Evolutionary conservation across 2,888 invertebrate species (phyloP).

Genomic region (Euzetes globulus): DNA sequence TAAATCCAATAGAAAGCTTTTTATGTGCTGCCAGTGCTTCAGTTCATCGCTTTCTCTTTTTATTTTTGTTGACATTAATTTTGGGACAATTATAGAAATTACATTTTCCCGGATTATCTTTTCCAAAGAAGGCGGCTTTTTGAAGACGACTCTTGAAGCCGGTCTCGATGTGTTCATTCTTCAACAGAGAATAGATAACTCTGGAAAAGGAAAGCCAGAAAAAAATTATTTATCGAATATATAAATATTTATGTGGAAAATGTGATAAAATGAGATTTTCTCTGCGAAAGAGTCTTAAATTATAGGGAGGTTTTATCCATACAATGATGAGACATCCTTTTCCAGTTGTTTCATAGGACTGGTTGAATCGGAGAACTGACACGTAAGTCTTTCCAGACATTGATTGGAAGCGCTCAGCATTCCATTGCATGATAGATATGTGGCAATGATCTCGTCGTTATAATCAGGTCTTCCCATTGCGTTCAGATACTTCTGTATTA

Average conservation of each 20-base stretch:
- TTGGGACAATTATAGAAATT: slow-evolving; percentile 21
- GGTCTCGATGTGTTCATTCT: slow-evolving; percentile 40
- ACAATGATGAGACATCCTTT: slow-evolving; percentile 42
- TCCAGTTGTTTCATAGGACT: slow-evolving; percentile 38
- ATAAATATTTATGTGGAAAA: slow-evolving; percentile 23
- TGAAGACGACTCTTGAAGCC: slow-evolving; percentile 41
- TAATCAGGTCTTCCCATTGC: slow-evolving; percentile 40
- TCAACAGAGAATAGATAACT: slow-evolving; percentile 42
- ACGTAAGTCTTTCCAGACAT: slow-evolving; percentile 41
- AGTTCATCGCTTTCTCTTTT: neutral
- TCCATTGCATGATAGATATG: slow-evolving; percentile 42
- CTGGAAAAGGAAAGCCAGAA: slow-evolving; percentile 32
- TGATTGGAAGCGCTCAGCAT: slow-evolving; percentile 41
- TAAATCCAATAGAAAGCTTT: too few species aligned
- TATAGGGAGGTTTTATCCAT: slow-evolving; percentile 34
- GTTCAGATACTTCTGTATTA: slow-evolving; percentile 41
- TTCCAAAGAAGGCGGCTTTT: slow-evolving; percentile 40
- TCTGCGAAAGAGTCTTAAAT: neutral
- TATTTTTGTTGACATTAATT: slow-evolving; percentile 11
- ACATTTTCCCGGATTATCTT: slow-evolving; percentile 36
- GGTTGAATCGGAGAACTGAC: slow-evolving; percentile 41
- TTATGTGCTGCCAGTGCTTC: neutral
- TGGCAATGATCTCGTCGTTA: slow-evolving; percentile 42
- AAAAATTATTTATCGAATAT: neutral
- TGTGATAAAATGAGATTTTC: neutral